Base-by-base conservation (phyloP, 1,140 invertebrate genomes). In the Paracyclopina nana region DNA sequence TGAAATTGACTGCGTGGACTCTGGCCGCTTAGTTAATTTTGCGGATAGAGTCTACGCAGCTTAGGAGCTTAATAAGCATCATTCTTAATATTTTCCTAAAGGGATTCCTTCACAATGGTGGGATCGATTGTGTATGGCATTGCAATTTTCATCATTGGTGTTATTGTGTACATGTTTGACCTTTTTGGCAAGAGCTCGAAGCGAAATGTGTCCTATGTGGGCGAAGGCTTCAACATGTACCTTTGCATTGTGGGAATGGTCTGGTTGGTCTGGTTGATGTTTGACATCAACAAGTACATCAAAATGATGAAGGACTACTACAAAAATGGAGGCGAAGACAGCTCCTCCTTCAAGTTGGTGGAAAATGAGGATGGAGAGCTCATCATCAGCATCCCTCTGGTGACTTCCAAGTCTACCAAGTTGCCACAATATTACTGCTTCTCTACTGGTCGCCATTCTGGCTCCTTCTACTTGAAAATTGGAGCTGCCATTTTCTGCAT, bases 401-500 rank as follows among this genome's bases (percentile, higher is more conserved):
- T 20, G 6, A 22, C 9, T n/a, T n/a, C n/a, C n/a, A n/a, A n/a
- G n/a, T n/a, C n/a, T n/a, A n/a, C n/a, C n/a, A n/a, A n/a, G n/a
- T n/a, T n/a, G n/a, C n/a, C n/a, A 29, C 42, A 55, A 52, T 42
- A 54, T 29, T 65, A 65, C 34, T 52, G 59, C 22, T 65, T 65
- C 53, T 56, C 61, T 27, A 56, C 57, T 9, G 64, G 64, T 16
- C 62, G 76, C 51, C 77, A 79, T 61, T 72, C 74, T 42, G 76
- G 74, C 5, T 78, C 74, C 57, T 77, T 80, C 60, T 80, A 77
- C 60, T 66, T 79, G 3, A 79, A 79, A 67, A 64, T 78, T 54
- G 78, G 78, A 55, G 77, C 76, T 46, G 72, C 76, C 54, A 76
- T 66, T 52, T 80, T 80, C 58, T 79, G 77, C 52, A 68, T 80